These are phyloP conservation scores for Pyrrhosoma nymphula DNA, from an alignment of 2,888 invertebrate genomes.

Conservation along the genomic window DNA sequence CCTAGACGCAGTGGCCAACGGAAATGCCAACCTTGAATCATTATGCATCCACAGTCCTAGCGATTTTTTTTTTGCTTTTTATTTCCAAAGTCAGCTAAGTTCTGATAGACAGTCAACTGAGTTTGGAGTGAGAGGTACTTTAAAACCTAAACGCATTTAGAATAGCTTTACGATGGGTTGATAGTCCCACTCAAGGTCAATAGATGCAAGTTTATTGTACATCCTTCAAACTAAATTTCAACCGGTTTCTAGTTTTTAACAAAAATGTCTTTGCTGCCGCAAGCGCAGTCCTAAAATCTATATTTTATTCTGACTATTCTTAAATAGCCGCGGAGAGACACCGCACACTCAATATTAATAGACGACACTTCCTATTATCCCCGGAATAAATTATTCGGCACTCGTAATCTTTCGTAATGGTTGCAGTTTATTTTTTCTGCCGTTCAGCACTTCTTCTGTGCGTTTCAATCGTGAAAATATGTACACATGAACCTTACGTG, in stretches of 20 bases:
- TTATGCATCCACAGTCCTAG: too few relatives aligned
- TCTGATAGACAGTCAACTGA: background rate
- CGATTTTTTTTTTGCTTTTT: too few relatives aligned
- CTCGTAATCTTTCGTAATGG: background rate
- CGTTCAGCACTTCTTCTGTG: background rate
- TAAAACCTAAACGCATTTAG: background rate
- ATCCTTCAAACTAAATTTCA: background rate
- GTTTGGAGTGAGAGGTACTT: background rate
- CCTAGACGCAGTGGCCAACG: background rate
- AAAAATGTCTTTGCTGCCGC: background rate
- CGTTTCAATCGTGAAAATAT: background rate
- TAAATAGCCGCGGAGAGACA: background rate
- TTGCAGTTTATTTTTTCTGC: background rate
- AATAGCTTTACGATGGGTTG: constrained; percentile 21
- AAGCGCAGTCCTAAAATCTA: background rate
- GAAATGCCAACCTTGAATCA: too few relatives aligned
- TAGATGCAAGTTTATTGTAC: background rate
- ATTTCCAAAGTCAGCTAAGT: background rate
- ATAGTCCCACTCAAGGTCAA: background rate
- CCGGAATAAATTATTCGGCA: background rate
- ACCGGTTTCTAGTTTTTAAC: background rate
- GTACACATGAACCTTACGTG: background rate
- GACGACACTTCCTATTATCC: background rate
- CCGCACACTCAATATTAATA: background rate
- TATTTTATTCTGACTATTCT: background rate